Conservation (phyloP, 2,888 invertebrate species). For the Heterodera filipjevi region DNA sequence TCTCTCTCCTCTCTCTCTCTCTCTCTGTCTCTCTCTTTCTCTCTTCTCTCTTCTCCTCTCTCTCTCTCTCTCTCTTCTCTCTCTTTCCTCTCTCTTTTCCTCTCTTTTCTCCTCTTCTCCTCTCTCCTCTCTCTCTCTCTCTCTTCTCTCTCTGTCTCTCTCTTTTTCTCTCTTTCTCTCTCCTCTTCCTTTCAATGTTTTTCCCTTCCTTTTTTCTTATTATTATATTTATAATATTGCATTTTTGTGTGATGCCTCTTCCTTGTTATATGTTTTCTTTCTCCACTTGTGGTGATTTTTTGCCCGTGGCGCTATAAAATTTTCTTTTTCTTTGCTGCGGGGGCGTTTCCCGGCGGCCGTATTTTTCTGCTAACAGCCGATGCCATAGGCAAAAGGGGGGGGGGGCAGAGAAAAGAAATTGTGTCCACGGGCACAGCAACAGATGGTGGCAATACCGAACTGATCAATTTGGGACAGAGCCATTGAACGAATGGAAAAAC, state of each 20-base stretch:
- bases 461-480: no score
- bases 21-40: no score
- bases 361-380: background rate
- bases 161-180: background rate
- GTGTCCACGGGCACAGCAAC: background rate
- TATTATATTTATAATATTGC: no score
- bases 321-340: background rate
- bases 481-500: background rate
- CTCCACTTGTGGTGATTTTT: background rate
- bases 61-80: no score
- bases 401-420: background rate
- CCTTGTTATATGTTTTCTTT: background rate
- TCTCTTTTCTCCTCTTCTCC: no score
- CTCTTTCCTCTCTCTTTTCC: no score
- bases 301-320: background rate
- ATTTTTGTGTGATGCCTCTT: no score
- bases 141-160: background rate
- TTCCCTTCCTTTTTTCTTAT: background rate
- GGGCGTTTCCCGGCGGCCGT: background rate
- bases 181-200: background rate
- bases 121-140: no score
- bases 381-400: background rate
- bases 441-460: background rate
- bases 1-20: no score
- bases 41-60: no score